These are phyloP conservation scores for Ladona fulva DNA, from an alignment of 1,140 invertebrate genomes.

Conservation along the genomic window DNA sequence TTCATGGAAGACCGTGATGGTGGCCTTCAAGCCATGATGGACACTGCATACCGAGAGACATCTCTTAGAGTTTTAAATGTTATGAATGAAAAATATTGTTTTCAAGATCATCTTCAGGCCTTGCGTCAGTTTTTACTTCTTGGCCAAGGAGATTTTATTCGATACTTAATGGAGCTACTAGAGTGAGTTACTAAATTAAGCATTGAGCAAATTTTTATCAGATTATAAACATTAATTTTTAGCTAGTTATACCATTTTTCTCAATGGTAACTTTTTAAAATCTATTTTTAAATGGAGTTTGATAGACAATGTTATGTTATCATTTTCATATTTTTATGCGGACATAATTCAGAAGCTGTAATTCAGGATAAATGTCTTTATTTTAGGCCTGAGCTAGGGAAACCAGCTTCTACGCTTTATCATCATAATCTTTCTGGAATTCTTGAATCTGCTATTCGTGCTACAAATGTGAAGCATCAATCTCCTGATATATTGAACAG, in stretches of 20 bases:
- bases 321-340: constrained; percentile 16
- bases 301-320: constrained; percentile 14
- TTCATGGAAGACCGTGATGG: constrained; percentile 62
- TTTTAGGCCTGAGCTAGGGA: constrained; percentile 74
- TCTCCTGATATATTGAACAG: constrained; percentile 80
- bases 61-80: constrained; percentile 78
- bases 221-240: no score
- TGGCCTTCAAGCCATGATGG: constrained; percentile 68
- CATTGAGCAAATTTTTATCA: no score
- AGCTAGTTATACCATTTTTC: no score
- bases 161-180: constrained; percentile 82
- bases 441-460: constrained; percentile 81
- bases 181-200: constrained; percentile 52
- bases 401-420: constrained; percentile 78
- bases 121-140: constrained; percentile 83
- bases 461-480: constrained; percentile 92
- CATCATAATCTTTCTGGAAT: constrained; percentile 82
- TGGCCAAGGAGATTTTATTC: constrained; percentile 92
- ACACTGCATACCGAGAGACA: constrained; percentile 75
- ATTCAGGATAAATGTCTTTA: constrained; percentile 21
- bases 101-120: constrained; percentile 84
- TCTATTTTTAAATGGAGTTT: no score
- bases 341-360: not conserved
- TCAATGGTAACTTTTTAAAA: no score
- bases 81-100: constrained; percentile 75